Conservation (phyloP, 2,888 invertebrate genomes). For the Germaria angustata region DNA sequence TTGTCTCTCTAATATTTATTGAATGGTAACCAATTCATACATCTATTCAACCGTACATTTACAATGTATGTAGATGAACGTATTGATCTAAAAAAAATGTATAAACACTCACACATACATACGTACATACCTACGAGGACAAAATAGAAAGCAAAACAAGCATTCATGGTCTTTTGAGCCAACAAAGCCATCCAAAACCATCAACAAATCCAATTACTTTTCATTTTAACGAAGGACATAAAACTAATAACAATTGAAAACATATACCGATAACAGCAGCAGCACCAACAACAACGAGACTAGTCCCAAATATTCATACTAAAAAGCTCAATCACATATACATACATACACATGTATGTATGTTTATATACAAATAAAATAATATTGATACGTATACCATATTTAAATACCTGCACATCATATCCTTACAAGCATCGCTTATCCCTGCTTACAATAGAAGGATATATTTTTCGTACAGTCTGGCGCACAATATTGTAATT, state of each 20-base stretch:
- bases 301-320: slow-evolving; percentile 12
- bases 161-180: slow-evolving; percentile 64
- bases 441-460: neutral
- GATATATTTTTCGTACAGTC: neutral
- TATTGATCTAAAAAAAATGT: slow-evolving; percentile 50
- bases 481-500: too few species aligned
- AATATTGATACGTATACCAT: neutral
- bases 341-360: neutral
- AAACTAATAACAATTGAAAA: slow-evolving; percentile 71
- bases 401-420: neutral
- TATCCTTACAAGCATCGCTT: neutral
- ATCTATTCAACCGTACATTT: slow-evolving; percentile 47
- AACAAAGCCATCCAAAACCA: slow-evolving; percentile 70
- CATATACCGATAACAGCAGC: slow-evolving; percentile 29
- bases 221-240: slow-evolving; percentile 69
- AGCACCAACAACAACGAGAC: neutral
- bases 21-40: slow-evolving; percentile 54
- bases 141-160: slow-evolving; percentile 33
- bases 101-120: slow-evolving; percentile 1
- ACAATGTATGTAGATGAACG: slow-evolving; percentile 41
- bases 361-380: too few species aligned
- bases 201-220: slow-evolving; percentile 70
- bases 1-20: slow-evolving; percentile 45
- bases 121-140: neutral
- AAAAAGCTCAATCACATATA: neutral